These are phyloP conservation scores for Aptenodytes forsteri DNA, from an alignment of 2,113 vertebrate species.

Conservation along the genomic window DNA sequence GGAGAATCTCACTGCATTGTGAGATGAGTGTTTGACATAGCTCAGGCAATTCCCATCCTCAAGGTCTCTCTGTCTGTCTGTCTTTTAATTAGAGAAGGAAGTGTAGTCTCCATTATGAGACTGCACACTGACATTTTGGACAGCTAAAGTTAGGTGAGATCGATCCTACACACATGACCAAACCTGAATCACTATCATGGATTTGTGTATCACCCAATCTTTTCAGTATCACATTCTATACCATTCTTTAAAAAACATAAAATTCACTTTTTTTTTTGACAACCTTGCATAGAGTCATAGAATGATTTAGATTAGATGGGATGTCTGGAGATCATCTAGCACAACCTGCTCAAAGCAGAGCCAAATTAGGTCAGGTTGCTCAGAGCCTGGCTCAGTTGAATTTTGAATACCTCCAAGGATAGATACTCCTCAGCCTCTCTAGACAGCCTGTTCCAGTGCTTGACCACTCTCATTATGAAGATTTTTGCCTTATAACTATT, in stretches of 20 bases:
- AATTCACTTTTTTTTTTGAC: not conserved
- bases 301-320: not conserved
- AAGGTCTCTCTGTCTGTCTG: not conserved
- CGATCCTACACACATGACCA: not conserved
- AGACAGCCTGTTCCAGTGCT: not conserved
- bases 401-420: not conserved
- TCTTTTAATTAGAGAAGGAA: not conserved
- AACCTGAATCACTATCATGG: not conserved
- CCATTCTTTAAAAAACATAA: not conserved
- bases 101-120: not conserved
- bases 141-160: constrained; percentile 7
- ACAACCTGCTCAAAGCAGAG: not conserved
- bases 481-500: not conserved
- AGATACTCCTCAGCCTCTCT: not conserved
- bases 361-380: not conserved
- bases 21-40: not conserved
- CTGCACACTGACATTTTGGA: not conserved
- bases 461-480: not conserved
- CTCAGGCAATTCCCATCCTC: not conserved
- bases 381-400: not conserved
- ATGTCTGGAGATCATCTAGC: not conserved
- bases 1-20: not conserved
- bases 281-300: not conserved
- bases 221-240: not conserved
- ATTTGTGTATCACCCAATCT: not conserved